Evolutionary conservation across 1,140 invertebrate species (phyloP), one percentile per base, ranked within the genome.

Genomic region (Hylyphantes graminicola): DNA sequence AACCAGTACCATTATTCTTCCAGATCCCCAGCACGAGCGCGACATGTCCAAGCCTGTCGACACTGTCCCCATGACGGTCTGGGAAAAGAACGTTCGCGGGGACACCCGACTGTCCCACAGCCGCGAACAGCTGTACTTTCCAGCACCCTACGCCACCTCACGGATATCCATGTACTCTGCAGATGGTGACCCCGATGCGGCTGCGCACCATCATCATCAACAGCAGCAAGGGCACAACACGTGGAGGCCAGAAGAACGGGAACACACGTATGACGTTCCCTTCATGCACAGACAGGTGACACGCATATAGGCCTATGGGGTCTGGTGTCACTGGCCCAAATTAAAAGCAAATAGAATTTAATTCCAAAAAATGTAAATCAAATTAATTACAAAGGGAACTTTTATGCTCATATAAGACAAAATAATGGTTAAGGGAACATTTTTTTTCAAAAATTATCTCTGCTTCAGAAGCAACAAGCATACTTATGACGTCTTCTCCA

Each of bases 251-350:
- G 75, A 73, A 13, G 78, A 84, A 17, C 72, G 72, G 53, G 77
- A 79, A 35, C 86, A 86, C 75, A 85, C 83, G 65, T 86, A 86
- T 63, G 86, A 86, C 78, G 86, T 86, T 74, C 86, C 86, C 57
- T 82, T 85, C 67, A 70, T 80, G 55, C 77, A 74, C 72, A 85
- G 72, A 81, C 85, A 85, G 78, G 85, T 85, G 84, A 85, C 84
- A 61, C 75, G 76, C 64, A 79, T 85, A 64, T 79, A 85, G 64
- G 68, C 67, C 68, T 17, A 72, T 35, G 35, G 79, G 68, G 21
- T 81, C 77, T 80, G 77, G 79, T 81, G 79, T 73, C 79, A 81
- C 79, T 50, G 21, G n/a, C 67, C 50, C 55, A 12, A 67, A 67
- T 21, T 35, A 35, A 35, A 35, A 35, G 1, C n/a, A n/a, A 35